phyloP scores from a whole-genome alignment of 1,140 invertebrate species.

The Drosophila nasuta region DNA sequence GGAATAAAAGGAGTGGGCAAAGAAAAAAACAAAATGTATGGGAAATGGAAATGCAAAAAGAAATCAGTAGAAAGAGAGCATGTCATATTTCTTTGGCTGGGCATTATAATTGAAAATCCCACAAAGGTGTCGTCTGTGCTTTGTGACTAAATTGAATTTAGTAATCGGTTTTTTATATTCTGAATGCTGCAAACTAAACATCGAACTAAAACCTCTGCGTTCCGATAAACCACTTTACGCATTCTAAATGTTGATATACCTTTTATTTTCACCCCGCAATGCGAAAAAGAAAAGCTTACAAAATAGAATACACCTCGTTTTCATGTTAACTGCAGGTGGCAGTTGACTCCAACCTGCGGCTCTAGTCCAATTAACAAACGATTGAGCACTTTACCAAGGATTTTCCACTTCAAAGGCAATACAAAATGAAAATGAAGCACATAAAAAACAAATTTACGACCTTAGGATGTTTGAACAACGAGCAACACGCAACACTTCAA shows the following conservation, averaged over 20 bases:
- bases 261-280: background rate
- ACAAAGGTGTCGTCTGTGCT: slow-evolving; percentile 78
- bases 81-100: slow-evolving; percentile 69
- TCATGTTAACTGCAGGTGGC: slow-evolving; percentile 4
- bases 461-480: slow-evolving; percentile 17
- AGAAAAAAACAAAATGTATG: slow-evolving; percentile 1
- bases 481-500: slow-evolving; percentile 49
- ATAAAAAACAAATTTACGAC: slow-evolving; percentile 35
- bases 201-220: slow-evolving; percentile 23
- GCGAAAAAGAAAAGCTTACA: slow-evolving; percentile 14
- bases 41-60: background rate
- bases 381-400: slow-evolving; percentile 2
- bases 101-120: slow-evolving; percentile 80
- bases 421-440: slow-evolving; percentile 31
- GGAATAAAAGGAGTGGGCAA: slow-evolving; percentile 2
- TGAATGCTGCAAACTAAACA: slow-evolving; percentile 47
- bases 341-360: slow-evolving; percentile 9
- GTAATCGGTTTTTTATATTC: slow-evolving; percentile 75
- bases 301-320: slow-evolving; percentile 22
- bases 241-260: slow-evolving; percentile 8
- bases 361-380: slow-evolving; percentile 12
- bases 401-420: slow-evolving; percentile 31
- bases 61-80: slow-evolving; percentile 41
- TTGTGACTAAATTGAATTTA: slow-evolving; percentile 83
- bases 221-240: slow-evolving; percentile 3